Evolutionary conservation across 2,113 vertebrate genomes (phyloP).

Genomic region (Cochlearius cochlearius): DNA sequence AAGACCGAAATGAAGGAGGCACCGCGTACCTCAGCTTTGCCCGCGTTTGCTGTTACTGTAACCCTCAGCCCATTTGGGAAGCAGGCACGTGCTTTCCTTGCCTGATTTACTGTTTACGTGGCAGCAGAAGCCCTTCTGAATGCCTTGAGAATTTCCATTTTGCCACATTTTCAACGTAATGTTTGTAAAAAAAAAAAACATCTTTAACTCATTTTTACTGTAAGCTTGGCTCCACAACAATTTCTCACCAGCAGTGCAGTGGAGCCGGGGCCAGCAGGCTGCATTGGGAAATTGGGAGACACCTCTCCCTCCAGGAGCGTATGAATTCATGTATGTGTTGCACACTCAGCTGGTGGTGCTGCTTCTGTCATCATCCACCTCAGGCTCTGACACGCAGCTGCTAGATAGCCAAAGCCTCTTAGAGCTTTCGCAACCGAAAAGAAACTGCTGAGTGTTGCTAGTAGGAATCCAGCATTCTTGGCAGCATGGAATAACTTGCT

Average conservation of each 20-base stretch:
- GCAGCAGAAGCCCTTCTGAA: too few relatives aligned
- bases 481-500: not conserved
- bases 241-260: not conserved
- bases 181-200: not conserved
- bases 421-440: not conserved
- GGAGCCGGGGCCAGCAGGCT: not conserved
- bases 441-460: not conserved
- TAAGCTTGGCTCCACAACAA: not conserved
- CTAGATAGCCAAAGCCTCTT: not conserved
- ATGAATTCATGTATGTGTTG: not conserved
- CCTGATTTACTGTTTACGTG: too few relatives aligned
- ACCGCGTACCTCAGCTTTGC: too few relatives aligned
- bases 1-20: too few relatives aligned
- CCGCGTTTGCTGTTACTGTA: too few relatives aligned
- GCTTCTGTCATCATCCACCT: not conserved
- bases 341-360: not conserved
- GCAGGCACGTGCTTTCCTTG: too few relatives aligned
- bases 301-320: not conserved
- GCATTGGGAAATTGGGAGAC: not conserved
- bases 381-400: not conserved
- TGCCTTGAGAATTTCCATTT: not conserved
- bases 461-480: conserved; percentile 10
- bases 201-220: not conserved
- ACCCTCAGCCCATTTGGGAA: too few relatives aligned
- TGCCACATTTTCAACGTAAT: not conserved